Evolutionary conservation across 2,113 vertebrate species (phyloP).

Genomic region (Onychostruthus taczanowskii): DNA sequence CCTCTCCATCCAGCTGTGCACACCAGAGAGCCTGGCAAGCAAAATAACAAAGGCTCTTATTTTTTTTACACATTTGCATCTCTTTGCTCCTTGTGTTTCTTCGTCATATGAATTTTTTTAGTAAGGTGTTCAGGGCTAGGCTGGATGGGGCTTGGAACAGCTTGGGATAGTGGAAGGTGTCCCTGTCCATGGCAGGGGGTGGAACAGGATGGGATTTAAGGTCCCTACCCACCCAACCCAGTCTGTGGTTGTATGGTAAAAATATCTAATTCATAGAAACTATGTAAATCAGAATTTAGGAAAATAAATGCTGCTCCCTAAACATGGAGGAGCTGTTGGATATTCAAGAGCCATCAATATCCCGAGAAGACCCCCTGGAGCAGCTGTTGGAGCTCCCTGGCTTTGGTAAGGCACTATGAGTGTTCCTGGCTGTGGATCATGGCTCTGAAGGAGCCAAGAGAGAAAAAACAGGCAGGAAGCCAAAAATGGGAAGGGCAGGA

Average conservation of each 20-base stretch:
- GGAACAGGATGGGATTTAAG: background rate
- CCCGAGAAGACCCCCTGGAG: background rate
- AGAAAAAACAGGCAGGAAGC: too few relatives aligned
- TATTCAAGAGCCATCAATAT: accelerated
- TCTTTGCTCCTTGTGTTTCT: background rate
- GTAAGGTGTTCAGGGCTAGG: background rate
- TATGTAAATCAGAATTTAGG: background rate
- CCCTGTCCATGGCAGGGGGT: background rate
- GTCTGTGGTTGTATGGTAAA: background rate
- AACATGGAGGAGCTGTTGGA: background rate
- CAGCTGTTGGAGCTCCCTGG: background rate
- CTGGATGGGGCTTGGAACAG: background rate
- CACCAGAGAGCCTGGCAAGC: background rate
- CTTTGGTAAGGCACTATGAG: accelerated
- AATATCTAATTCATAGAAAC: background rate
- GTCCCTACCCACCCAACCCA: background rate
- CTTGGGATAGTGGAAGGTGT: background rate
- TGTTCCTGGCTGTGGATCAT: accelerated
- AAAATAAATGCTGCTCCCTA: background rate
- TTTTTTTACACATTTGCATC: background rate
- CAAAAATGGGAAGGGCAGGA: background rate
- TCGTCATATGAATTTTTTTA: background rate
- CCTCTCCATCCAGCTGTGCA: background rate
- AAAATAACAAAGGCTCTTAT: background rate
- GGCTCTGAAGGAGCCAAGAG: background rate